Base-by-base conservation (phyloP, 2,113 vertebrate genomes). In the Bufo gargarizans region DNA sequence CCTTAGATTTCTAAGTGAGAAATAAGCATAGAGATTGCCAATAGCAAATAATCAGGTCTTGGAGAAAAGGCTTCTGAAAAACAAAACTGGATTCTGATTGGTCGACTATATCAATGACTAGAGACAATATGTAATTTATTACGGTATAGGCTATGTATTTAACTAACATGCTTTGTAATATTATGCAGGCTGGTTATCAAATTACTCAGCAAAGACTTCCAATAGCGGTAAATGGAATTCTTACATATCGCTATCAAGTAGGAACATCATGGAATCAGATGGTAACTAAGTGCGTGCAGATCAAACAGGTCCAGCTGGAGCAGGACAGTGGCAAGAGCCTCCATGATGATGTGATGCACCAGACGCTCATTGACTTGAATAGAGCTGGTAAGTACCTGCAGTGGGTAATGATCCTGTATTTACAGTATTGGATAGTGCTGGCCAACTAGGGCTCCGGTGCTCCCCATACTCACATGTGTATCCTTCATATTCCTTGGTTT, bases 241-340 rank as follows among this genome's bases (percentile, higher is more conserved):
- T 99, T 89, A 92, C 89, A 0, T 99, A 97, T 92, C 94, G 93
- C 89, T 20, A 96, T 89, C 92, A 92, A 55, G 84, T 86, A 74
- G 96, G 94, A 82, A 93, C 89, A 71, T 96, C 93, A 87, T 93
- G 77, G 89, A 95, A 85, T 90, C 93, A 95, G 89, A 90, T 97
- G 91, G 86, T 95, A 87, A 95, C 92, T 86, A 98, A 94, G 93
- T 95, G 90, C 0, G 96, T 96, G 78, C 93, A 92, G 71, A 95
- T 99, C 90, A 98, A 96, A 91, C 98, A 99, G 94, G 97, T 99
- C 91, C 98, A 99, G 92, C 91, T 99, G 94, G 98, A 99, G 91
- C 98, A 99, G 92, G 99, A 99, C 94, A 99, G 98, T 22, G 98
- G 98, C 90, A 99, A 99, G 91, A 99, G 97, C 92, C 96, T 99